These are phyloP conservation scores for Phrynocephalus versicolor DNA, from an alignment of 2,113 vertebrate species.

Conservation along the genomic window DNA sequence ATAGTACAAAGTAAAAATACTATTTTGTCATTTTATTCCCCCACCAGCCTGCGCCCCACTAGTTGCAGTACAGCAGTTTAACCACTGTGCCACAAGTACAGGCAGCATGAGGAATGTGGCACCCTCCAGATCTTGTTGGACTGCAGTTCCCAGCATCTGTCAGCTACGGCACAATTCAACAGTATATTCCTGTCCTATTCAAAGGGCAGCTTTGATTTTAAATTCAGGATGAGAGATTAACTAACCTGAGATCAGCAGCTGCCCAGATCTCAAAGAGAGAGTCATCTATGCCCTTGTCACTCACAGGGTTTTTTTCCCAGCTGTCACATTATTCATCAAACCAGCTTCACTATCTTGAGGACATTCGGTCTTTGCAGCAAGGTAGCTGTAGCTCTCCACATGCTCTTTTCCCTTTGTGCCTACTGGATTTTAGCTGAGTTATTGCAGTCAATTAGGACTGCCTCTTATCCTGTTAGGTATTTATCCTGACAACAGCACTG, in stretches of 20 bases:
- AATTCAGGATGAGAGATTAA: background rate
- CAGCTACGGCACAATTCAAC: too few species aligned
- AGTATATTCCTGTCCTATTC: too few species aligned
- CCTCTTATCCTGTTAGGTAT: conserved; percentile 2
- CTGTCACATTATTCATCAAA: background rate
- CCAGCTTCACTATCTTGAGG: too few species aligned
- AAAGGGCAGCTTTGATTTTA: too few species aligned
- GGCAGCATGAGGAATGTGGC: too few species aligned
- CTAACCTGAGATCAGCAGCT: background rate
- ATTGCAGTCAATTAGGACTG: conserved; percentile 6
- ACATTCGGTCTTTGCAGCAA: background rate
- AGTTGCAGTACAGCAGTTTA: too few species aligned
- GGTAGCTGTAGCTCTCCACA: background rate
- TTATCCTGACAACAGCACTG: background rate
- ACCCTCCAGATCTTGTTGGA: background rate
- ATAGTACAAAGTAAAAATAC: too few species aligned
- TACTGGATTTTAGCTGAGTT: background rate
- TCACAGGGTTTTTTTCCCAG: background rate
- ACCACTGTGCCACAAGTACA: too few species aligned
- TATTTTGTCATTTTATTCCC: too few species aligned
- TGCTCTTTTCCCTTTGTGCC: background rate
- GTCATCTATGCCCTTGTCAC: too few species aligned
- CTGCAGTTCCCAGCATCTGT: background rate
- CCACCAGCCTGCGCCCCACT: too few species aligned
- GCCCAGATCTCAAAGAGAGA: too few species aligned